A percentile compares a stretch with the other conserved stretches of the same genome.
Conservation (phyloP, 2,113 vertebrate genomes). For the Xiphophorus maculatus region DNA sequence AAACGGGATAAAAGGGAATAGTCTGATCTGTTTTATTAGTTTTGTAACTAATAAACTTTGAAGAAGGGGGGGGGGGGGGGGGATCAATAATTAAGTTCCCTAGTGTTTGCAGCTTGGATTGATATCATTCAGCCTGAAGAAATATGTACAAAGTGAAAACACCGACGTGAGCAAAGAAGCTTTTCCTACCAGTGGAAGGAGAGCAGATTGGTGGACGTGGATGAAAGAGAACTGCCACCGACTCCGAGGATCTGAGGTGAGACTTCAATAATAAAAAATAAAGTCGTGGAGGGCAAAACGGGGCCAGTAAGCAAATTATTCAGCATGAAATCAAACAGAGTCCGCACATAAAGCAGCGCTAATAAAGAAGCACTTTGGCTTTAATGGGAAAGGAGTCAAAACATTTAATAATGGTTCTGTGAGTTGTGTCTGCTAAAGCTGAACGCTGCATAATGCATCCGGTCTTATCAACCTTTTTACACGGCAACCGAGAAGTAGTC, state of each 20-base stretch:
- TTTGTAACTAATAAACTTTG: background rate
- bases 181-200: constrained; percentile 15
- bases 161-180: constrained; percentile 6
- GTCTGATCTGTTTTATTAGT: background rate
- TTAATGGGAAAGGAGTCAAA: background rate
- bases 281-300: background rate
- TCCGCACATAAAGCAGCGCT: background rate
- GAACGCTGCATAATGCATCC: too few relatives aligned
- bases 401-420: background rate
- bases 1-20: background rate
- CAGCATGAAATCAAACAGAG: background rate
- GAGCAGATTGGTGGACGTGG: constrained; percentile 33
- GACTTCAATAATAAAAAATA: constrained; percentile 9
- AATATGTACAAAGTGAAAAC: constrained; percentile 1
- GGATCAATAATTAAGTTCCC: background rate
- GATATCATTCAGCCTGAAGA: background rate
- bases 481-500: too few relatives aligned
- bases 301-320: background rate
- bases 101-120: background rate
- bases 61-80: background rate
- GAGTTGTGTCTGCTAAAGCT: too few relatives aligned
- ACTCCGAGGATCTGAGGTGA: constrained; percentile 12
- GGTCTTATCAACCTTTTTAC: too few relatives aligned
- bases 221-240: constrained; percentile 39
- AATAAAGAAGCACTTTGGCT: background rate